Evolutionary conservation across 1,140 invertebrate species (phyloP).

Genomic region (Drosophila seguyi): DNA sequence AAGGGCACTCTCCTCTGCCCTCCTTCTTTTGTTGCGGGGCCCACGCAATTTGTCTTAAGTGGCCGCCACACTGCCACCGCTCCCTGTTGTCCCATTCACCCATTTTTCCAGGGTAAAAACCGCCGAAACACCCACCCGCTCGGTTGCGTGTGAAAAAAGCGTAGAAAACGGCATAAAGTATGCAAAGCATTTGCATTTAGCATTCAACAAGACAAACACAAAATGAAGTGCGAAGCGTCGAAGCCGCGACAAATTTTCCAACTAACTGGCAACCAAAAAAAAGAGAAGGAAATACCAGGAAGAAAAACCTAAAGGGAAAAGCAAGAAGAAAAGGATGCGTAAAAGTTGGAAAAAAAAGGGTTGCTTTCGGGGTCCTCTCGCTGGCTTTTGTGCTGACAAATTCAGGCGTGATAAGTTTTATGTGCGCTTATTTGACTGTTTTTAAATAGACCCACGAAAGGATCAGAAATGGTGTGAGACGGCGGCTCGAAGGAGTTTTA

Average conservation of each 20-base stretch:
- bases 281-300: slow-evolving; percentile 9
- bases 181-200: slow-evolving; percentile 85
- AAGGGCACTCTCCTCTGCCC: not conserved
- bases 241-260: slow-evolving; percentile 79
- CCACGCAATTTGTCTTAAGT: slow-evolving; percentile 84
- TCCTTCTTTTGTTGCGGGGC: slow-evolving; percentile 6
- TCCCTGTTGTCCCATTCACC: slow-evolving; percentile 1
- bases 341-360: slow-evolving; percentile 59
- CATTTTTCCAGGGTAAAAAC: slow-evolving; percentile 13
- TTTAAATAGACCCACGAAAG: slow-evolving; percentile 75
- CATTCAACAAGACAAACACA: slow-evolving; percentile 84
- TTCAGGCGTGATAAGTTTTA: slow-evolving; percentile 84
- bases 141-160: slow-evolving; percentile 65
- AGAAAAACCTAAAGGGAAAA: not conserved
- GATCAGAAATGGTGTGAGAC: not conserved
- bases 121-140: slow-evolving; percentile 41
- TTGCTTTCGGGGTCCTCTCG: slow-evolving; percentile 44
- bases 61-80: slow-evolving; percentile 54
- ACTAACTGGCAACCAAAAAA: slow-evolving; percentile 42
- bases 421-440: slow-evolving; percentile 83
- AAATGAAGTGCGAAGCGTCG: slow-evolving; percentile 80
- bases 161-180: slow-evolving; percentile 81
- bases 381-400: slow-evolving; percentile 83
- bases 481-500: slow-evolving; percentile 42
- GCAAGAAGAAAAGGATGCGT: slow-evolving; percentile 54